Base-by-base conservation (phyloP, 2,797 vertebrate genomes). In the Acrocephalus scirpaceus region DNA sequence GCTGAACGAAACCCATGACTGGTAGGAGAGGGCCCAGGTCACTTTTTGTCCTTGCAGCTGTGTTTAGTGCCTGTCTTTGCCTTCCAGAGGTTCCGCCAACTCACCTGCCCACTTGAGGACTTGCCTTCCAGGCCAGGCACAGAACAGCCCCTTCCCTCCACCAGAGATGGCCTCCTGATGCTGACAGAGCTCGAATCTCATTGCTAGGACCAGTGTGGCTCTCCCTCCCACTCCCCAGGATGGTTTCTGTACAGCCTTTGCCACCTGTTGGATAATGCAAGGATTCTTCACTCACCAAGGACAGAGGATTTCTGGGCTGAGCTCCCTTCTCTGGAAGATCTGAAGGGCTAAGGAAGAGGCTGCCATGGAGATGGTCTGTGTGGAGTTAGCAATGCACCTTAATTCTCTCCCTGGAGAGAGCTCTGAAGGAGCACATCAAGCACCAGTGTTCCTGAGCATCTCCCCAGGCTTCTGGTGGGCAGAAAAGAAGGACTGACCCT, bases 101-200 rank as follows among this genome's bases (percentile, higher is more conserved):
- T 98, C 29, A 87, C 93, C 75, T 97, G 98, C 79, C 98, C 98
- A 47, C 98, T 98, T 44, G 97, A 98, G 81, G 98, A 98, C 56
- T 95, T 98, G 72, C 87, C 97, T 74, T 96, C 93, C 56, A 86
- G 79, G 76, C 84, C 23, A 0, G 72, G 32, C 47, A 74, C 8
- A 3, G 90, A 64, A 38, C 76, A 91, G 14, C 53, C 94, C 3
- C 57, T 92, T 65, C 86, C 96, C 5, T 69, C 95, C 32, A 82
- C 95, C 44, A 95, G 80, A 94, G 84, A 93, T 21, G 97, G 97
- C 18, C 95, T 98, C 22, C 90, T 98, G 75, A 94, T 85, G 91
- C 90, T 97, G 92, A 97, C 97, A 66, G 98, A 98, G 40, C 38
- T 98, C 0, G 98, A 98, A 78, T 98, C 97, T 66, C 96, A 92